Evolutionary conservation across 2,888 invertebrate genomes (phyloP).

Genomic region (Eupithecia exiguata): DNA sequence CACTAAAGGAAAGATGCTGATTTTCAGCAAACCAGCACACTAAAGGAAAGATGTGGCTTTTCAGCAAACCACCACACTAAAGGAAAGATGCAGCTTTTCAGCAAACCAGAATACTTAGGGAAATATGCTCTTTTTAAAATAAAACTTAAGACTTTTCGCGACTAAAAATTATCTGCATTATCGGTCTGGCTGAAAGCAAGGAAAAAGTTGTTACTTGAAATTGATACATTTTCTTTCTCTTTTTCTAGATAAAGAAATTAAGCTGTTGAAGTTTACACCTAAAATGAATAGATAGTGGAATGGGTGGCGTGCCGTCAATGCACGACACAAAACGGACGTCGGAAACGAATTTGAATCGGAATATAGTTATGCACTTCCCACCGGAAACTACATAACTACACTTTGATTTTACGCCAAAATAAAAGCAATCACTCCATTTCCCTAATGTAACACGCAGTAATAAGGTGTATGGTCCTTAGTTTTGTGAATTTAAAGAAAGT

Average conservation of each 20-base stretch:
- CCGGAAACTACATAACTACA: constrained; percentile 69
- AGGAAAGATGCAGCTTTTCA: too few species aligned
- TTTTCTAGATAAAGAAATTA: background rate
- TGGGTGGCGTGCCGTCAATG: constrained; percentile 46
- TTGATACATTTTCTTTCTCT: background rate
- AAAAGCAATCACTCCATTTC: constrained; percentile 19
- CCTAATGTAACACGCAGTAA: background rate
- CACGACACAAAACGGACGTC: constrained; percentile 53
- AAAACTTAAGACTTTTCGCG: background rate
- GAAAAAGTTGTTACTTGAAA: background rate
- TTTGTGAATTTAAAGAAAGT: background rate
- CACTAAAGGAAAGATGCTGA: background rate
- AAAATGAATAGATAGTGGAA: background rate
- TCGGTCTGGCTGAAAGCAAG: background rate
- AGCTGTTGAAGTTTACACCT: background rate
- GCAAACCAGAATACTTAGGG: background rate
- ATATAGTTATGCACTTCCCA: constrained; percentile 74
- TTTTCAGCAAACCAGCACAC: too few species aligned
- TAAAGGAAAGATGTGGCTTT: too few species aligned
- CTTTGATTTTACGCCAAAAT: constrained; percentile 34
- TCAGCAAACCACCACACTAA: too few species aligned
- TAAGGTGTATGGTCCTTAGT: background rate
- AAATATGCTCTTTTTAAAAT: background rate
- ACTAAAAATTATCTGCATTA: background rate
- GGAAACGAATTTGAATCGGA: constrained; percentile 71